A percentile compares a stretch with the other conserved stretches of the same genome.
phyloP scores from a whole-genome alignment of 1,140 invertebrate species.

The Drosophila saltans region DNA sequence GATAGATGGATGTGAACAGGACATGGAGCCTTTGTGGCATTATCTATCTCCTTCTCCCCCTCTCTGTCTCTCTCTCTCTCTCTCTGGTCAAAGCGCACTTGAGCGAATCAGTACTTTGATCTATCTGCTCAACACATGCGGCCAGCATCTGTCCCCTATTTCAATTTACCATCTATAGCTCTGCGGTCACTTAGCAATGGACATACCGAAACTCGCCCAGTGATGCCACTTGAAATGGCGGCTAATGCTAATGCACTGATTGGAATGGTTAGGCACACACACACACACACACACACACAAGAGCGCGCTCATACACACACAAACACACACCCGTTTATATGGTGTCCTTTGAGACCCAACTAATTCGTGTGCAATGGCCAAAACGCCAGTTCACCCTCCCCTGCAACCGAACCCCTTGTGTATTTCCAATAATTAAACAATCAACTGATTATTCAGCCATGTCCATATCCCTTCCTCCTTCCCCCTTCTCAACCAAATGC shows the following conservation, averaged over 20 bases:
- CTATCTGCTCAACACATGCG: conserved; percentile 41
- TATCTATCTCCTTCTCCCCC: conserved; percentile 20
- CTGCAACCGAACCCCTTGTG: conserved; percentile 21
- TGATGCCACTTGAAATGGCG: conserved; percentile 56
- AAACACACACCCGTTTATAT: not conserved
- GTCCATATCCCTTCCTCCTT: not conserved
- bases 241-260: conserved; percentile 68
- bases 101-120: conserved; percentile 72
- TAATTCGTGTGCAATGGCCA: conserved; percentile 24
- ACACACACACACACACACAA: conserved; percentile 2
- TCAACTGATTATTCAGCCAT: conserved; percentile 46
- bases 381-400: not conserved
- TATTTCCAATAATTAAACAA: conserved; percentile 81
- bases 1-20: conserved; percentile 24
- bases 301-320: conserved; percentile 1
- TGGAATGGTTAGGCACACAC: conserved; percentile 45
- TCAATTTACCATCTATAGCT: not conserved
- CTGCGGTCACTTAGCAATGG: conserved; percentile 76
- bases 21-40: conserved; percentile 57
- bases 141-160: conserved; percentile 18
- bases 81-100: conserved; percentile 42
- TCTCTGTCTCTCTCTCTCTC: conserved; percentile 29
- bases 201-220: conserved; percentile 22
- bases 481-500: not conserved
- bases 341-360: conserved; percentile 50